Evolutionary conservation across 2,888 invertebrate genomes (phyloP), one percentile per base, ranked within the genome.

Genomic region (Spilarctia lutea): DNA sequence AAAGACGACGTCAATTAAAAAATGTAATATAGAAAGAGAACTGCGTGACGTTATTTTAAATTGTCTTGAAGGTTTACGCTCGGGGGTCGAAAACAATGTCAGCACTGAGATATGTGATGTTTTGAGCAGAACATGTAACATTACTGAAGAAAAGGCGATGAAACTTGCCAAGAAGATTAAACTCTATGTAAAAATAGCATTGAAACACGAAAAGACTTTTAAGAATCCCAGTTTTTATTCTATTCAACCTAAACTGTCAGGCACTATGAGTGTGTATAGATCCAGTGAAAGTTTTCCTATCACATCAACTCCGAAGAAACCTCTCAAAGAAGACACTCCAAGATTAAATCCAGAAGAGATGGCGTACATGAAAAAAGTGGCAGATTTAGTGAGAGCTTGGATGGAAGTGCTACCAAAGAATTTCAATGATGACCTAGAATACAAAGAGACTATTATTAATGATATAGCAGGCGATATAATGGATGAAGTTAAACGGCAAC

Each of bases 381-480:
- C 80, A 6, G 65, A 76, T 39, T 71, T 89, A 30, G 82, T 92
- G 27, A 83, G 81, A 78, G 71, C 75, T 68, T 92, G 92, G 92
- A 85, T 91, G 75, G 79, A 87, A n/a, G 86, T 83, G 16, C 80
- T 90, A 66, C 91, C 91, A 13, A 84, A 81, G 74, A 79, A 81
- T 30, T 88, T 83, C 63, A 75, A 84, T 67, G 86, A 88, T 27
- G 86, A 91, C n/a, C 75, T 81, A 39, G 78, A 81, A 13, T 91
- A 83, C 48, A 91, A 89, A 79, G 85, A 91, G 72, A 86, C 84
- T 11, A 83, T 89, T 4, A 86, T 90, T 3, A 79, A 83, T 66
- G 91, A 92, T 77, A 85, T 92, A 76, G 88, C 91, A 33, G 88
- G 87, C 13, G 88, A 89, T 13, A 81, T 92, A n/a, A 84, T 87